These are phyloP conservation scores for Perithous albicinctus DNA, from an alignment of 2,888 invertebrate species.

Conservation along the genomic window DNA sequence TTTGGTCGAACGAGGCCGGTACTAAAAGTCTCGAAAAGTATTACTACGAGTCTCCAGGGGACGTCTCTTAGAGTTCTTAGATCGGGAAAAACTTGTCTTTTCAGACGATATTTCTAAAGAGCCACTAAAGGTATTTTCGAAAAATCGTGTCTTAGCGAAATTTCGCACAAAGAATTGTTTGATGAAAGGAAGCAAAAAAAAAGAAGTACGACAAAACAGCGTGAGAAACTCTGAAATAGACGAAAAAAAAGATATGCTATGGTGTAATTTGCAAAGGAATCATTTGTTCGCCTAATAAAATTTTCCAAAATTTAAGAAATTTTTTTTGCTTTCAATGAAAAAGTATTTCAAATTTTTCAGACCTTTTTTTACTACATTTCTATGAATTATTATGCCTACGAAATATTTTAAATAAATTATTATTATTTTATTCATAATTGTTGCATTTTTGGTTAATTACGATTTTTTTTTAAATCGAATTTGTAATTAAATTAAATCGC, in stretches of 20 bases:
- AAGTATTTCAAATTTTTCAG: no score
- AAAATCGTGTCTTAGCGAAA: neutral
- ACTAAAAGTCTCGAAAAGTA: neutral
- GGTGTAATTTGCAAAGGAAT: neutral
- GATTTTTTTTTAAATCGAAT: no score
- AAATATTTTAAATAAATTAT: no score
- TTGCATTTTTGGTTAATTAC: no score
- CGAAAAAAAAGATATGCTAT: neutral
- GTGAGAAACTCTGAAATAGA: neutral
- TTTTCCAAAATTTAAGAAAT: no score
- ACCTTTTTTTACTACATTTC: no score
- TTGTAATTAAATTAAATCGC: no score
- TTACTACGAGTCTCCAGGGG: neutral
- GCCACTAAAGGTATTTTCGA: neutral
- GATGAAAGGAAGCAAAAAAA: neutral
- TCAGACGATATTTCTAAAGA: neutral
- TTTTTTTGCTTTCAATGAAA: no score
- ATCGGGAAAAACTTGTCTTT: neutral
- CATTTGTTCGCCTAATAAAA: no score
- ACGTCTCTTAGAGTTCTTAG: no score
- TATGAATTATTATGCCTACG: no score
- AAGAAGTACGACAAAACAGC: neutral
- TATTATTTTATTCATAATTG: no score
- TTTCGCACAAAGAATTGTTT: neutral
- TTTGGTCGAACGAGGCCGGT: neutral